A percentile compares a stretch with the other conserved stretches of the same genome.
Evolutionary conservation across 2,797 vertebrate species (phyloP).

Genomic region (Gallirallus australis): DNA sequence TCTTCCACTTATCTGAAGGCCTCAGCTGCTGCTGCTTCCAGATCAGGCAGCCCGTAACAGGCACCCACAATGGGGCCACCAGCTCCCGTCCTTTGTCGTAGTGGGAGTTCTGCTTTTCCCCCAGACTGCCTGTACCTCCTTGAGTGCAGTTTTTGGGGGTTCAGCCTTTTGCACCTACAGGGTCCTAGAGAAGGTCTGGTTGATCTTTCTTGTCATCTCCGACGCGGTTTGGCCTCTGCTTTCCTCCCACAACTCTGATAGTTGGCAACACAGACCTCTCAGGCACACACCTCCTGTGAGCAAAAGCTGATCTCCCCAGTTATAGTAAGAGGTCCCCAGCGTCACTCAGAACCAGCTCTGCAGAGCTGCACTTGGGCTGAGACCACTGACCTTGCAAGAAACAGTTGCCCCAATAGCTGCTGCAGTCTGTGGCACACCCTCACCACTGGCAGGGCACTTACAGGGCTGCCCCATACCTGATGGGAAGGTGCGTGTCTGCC

Average conservation of each 20-base stretch:
- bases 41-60: background rate
- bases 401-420: background rate
- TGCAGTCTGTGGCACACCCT: background rate
- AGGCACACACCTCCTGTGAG: background rate
- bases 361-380: fast-evolving
- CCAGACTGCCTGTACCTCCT: background rate
- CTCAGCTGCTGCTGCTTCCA: background rate
- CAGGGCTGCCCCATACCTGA: background rate
- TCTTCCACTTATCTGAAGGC: background rate
- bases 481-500: fast-evolving
- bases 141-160: background rate
- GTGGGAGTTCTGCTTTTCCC: background rate
- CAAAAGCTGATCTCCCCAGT: background rate
- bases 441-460: fast-evolving
- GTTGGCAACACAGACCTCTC: background rate
- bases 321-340: background rate
- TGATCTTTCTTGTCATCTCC: background rate
- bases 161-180: background rate
- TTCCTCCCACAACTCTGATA: background rate
- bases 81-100: background rate
- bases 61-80: background rate
- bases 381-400: background rate
- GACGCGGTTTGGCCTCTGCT: background rate
- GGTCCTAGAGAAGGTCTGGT: background rate
- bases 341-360: background rate